phyloP scores from a whole-genome alignment of 2,888 invertebrate genomes.

The Leptinotarsa rubiginosa region DNA sequence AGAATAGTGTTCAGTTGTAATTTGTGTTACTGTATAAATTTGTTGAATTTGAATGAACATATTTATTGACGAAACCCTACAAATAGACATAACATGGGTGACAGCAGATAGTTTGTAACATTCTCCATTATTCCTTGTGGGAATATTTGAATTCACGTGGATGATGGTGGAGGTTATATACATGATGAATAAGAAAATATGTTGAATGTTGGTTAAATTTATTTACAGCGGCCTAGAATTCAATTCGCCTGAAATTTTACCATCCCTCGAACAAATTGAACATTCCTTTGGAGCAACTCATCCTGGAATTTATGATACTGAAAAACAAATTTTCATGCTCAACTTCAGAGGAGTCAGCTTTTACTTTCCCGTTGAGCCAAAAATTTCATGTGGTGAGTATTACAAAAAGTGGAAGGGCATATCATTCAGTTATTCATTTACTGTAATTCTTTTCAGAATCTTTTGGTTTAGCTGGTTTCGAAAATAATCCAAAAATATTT shows the following conservation, averaged over 20 bases:
- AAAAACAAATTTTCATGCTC: constrained; percentile 93
- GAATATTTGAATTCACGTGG: too few relatives aligned
- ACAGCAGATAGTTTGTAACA: too few relatives aligned
- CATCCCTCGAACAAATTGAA: constrained; percentile 98
- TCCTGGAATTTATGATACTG: constrained; percentile 97
- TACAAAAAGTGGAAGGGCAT: neutral
- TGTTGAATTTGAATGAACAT: too few relatives aligned
- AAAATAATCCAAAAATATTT: constrained; percentile 1
- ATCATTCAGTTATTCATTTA: neutral
- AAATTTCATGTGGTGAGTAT: constrained; percentile 73
- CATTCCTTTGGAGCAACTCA: constrained; percentile 99
- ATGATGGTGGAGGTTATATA: too few relatives aligned
- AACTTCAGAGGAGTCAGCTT: constrained; percentile 98
- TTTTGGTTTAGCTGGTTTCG: neutral
- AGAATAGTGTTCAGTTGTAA: too few relatives aligned
- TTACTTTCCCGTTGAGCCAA: constrained; percentile 95
- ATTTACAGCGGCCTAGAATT: constrained; percentile 80
- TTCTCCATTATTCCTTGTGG: too few relatives aligned
- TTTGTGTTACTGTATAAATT: too few relatives aligned
- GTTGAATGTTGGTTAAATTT: neutral
- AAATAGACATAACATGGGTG: too few relatives aligned
- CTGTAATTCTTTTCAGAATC: too few relatives aligned
- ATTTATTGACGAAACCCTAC: too few relatives aligned
- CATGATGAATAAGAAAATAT: neutral
- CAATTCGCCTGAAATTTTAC: constrained; percentile 93